A percentile compares a stretch with the other conserved stretches of the same genome.
Conservation (phyloP, 1,140 invertebrate genomes). For the Spodoptera frugiperda region DNA sequence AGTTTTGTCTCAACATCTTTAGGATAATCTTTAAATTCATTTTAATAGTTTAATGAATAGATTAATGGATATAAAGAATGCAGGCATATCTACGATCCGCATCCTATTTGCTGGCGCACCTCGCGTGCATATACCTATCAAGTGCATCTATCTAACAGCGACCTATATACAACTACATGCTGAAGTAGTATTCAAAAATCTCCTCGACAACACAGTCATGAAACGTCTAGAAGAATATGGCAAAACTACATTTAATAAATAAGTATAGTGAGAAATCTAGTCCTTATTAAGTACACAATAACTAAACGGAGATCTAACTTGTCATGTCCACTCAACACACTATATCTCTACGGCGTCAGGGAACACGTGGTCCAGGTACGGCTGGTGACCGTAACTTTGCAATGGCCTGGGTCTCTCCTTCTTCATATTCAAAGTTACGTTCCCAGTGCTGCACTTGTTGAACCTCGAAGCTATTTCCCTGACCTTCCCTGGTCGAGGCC, state of each 20-base stretch:
- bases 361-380: conserved; percentile 84
- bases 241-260: conserved; percentile 56
- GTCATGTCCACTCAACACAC: conserved; percentile 52
- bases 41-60: conserved; percentile 33
- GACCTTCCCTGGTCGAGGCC: conserved; percentile 79
- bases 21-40: conserved; percentile 16
- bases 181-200: conserved; percentile 34
- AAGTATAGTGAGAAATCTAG: conserved; percentile 53
- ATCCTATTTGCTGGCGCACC: conserved; percentile 19
- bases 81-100: conserved; percentile 34
- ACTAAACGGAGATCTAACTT: conserved; percentile 71
- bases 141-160: conserved; percentile 39
- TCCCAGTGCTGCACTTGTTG: conserved; percentile 68
- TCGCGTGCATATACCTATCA: conserved; percentile 39
- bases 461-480: conserved; percentile 80
- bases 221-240: conserved; percentile 54
- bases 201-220: conserved; percentile 34
- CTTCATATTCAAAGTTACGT: conserved; percentile 61
- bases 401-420: conserved; percentile 80
- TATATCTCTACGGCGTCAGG: conserved; percentile 84
- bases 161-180: conserved; percentile 43
- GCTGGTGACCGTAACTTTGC: conserved; percentile 80
- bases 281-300: conserved; percentile 52
- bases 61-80: conserved; percentile 39
- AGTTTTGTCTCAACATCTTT: conserved; percentile 5